Evolutionary conservation across 2,797 vertebrate genomes (phyloP).

Genomic region (Hydrolagus colliei): DNA sequence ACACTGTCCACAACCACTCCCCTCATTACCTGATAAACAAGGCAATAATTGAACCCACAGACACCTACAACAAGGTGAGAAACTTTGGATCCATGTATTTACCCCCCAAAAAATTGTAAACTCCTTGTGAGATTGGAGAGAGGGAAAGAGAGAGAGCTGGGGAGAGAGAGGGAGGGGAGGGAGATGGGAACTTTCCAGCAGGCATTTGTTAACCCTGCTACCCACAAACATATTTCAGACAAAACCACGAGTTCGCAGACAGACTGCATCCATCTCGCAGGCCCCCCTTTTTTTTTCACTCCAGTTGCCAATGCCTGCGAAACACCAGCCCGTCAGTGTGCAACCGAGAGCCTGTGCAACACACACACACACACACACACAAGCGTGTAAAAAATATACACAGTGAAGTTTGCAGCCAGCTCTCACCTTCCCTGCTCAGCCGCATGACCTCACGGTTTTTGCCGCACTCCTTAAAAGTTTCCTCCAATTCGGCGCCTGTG

Average conservation of each 20-base stretch:
- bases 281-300: conserved; percentile 6
- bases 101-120: neutral
- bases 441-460: conserved; percentile 96
- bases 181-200: neutral
- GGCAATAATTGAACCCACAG: conserved; percentile 17
- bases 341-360: conserved; percentile 10
- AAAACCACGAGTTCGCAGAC: neutral
- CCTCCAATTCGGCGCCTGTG: conserved; percentile 78
- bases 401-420: conserved; percentile 32
- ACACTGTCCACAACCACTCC: conserved; percentile 21
- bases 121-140: neutral
- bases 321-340: conserved; percentile 15
- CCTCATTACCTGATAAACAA: conserved; percentile 27
- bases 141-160: neutral
- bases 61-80: neutral
- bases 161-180: neutral
- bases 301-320: neutral
- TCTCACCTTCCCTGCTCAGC: conserved; percentile 96
- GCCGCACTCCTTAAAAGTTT: conserved; percentile 97
- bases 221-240: neutral
- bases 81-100: neutral
- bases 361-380: neutral
- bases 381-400: neutral
- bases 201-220: neutral
- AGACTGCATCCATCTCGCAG: conserved; percentile 18